These are phyloP conservation scores for Chiloscyllium punctatum DNA, from an alignment of 2,797 vertebrate genomes.

Conservation along the genomic window DNA sequence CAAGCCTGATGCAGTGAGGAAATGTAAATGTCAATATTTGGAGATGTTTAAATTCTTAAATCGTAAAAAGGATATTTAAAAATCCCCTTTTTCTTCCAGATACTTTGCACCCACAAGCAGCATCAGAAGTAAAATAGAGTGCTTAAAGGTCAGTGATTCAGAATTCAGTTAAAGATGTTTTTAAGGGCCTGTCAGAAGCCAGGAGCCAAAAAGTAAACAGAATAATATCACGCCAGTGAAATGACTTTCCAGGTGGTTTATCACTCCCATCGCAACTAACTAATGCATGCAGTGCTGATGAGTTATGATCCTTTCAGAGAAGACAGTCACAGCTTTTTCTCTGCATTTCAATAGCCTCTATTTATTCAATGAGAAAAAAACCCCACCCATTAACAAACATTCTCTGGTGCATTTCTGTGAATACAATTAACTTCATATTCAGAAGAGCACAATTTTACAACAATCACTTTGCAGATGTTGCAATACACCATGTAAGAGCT, in stretches of 20 bases:
- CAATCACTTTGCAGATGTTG: background rate
- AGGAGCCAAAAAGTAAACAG: constrained; percentile 2
- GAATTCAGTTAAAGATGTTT: constrained; percentile 11
- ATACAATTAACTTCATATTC: background rate
- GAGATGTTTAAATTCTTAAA: background rate
- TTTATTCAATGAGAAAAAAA: background rate
- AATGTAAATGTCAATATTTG: background rate
- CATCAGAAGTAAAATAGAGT: background rate
- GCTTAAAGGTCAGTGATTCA: background rate
- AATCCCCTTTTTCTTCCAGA: background rate
- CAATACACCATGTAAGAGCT: background rate
- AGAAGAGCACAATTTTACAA: background rate
- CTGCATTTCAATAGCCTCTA: background rate
- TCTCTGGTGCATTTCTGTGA: background rate
- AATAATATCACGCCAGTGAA: background rate
- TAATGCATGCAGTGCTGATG: background rate
- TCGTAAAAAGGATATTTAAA: background rate
- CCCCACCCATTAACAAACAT: background rate
- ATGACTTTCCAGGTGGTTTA: background rate
- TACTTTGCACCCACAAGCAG: background rate
- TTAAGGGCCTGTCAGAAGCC: background rate
- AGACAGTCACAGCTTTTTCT: background rate
- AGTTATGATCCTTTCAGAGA: background rate
- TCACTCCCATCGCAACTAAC: background rate
- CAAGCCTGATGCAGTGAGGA: background rate